These are phyloP conservation scores for Orthosia cruda DNA, from an alignment of 2,888 invertebrate genomes.

Conservation along the genomic window DNA sequence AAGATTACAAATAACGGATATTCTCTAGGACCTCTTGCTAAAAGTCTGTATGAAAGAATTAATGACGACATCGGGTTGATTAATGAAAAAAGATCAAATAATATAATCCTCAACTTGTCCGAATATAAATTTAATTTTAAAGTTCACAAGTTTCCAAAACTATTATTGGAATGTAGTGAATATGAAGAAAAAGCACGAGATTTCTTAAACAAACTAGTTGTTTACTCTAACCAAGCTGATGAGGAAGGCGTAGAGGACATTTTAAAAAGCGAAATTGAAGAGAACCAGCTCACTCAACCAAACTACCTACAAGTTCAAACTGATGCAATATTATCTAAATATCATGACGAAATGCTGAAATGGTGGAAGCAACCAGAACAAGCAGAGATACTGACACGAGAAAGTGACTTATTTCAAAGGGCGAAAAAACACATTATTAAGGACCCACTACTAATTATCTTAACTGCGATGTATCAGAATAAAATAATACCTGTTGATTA, in stretches of 20 bases:
- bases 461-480: slow-evolving; percentile 6
- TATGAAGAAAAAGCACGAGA: slow-evolving; percentile 12
- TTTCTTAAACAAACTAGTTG: slow-evolving; percentile 32
- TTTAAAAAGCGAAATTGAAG: slow-evolving; percentile 44
- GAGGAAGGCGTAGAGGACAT: slow-evolving; percentile 32
- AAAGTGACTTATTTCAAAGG: slow-evolving; percentile 4
- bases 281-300: neutral
- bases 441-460: slow-evolving; percentile 30
- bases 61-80: neutral
- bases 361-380: slow-evolving; percentile 52
- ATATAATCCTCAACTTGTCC: neutral
- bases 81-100: neutral
- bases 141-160: slow-evolving; percentile 15
- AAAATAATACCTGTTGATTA: slow-evolving; percentile 22
- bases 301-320: slow-evolving; percentile 14
- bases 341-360: slow-evolving; percentile 48
- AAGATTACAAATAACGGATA: slow-evolving; percentile 37
- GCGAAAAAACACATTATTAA: slow-evolving; percentile 18
- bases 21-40: slow-evolving; percentile 29
- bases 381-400: slow-evolving; percentile 37
- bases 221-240: slow-evolving; percentile 47
- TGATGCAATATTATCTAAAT: slow-evolving; percentile 49
- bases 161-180: neutral
- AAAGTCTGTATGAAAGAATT: slow-evolving; percentile 4
- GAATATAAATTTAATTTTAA: slow-evolving; percentile 22